Evolutionary conservation across 1,140 invertebrate species (phyloP), one percentile per base, ranked within the genome.

Genomic region (Leguminivora glycinivorella): DNA sequence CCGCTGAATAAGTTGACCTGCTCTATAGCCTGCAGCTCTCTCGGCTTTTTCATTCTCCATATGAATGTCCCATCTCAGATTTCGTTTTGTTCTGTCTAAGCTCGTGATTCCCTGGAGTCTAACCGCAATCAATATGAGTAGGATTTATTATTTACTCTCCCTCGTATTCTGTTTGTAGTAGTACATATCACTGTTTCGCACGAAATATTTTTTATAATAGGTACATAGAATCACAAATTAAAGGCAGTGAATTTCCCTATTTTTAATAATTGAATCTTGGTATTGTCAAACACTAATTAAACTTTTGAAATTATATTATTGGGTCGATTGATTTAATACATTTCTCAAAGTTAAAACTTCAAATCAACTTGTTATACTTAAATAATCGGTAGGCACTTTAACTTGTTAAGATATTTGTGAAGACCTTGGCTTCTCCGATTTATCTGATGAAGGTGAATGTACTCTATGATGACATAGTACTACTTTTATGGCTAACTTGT

Each of bases 61-160:
- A 29, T 29, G 56, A 60, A 29, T 34, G 25, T 63, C 25, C 58
- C 58, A 31, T 63, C 29, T 34, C 58, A 17, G 58, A 5, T 34
- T 63, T 63, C 26, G 58, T 63, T 63, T 63, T 63, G 25, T 24
- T 60, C 25, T 1, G 26, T 63, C 58, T 63, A n/a, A 60, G 56
- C 17, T 63, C 26, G 12, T 26, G 58, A 63, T 63, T 63, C 58
- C 58, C 58, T 31, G 14, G 58, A 63, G 58, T 34, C n/a, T 29
- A 26, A 34, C 14, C 58, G 58, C 29, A 63, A 34, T 63, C 58
- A 34, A 63, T 63, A 63, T 63, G 26, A 29, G 25, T 5, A 63
- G 26, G 26, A 63, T 52, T 63, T 63, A 63, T 63, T 63, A 63
- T 63, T 63, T 63, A 63, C 58, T 2, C n/a, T 63, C 26, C 4